phyloP scores from a whole-genome alignment of 2,888 invertebrate species.

The Drosophila siamana region DNA sequence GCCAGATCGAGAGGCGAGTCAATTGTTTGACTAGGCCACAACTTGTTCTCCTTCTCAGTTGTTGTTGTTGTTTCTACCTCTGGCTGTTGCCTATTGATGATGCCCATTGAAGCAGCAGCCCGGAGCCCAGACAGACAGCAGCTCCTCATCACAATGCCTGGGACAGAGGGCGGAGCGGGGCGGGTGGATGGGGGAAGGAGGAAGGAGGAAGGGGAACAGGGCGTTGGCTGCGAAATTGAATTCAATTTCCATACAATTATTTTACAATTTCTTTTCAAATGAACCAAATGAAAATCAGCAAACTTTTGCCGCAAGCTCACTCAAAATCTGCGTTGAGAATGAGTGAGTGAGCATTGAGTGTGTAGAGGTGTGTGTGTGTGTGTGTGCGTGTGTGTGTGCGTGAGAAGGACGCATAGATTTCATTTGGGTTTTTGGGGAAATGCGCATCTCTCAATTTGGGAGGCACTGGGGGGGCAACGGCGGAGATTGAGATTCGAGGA shows the following conservation, averaged over 20 bases:
- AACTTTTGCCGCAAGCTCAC: conserved; percentile 25
- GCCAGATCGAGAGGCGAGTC: conserved; percentile 23
- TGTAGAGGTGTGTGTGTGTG: not conserved
- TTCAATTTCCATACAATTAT: conserved; percentile 78
- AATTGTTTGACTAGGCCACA: conserved; percentile 27
- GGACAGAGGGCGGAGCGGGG: too few relatives aligned
- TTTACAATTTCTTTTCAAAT: conserved; percentile 60
- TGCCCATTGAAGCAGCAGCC: conserved; percentile 18
- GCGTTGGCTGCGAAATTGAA: conserved; percentile 49
- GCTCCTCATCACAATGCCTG: conserved; percentile 5
- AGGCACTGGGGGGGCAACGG: not conserved
- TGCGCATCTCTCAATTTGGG: conserved; percentile 34
- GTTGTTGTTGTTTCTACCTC: not conserved
- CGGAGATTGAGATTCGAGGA: not conserved
- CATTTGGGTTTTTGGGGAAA: conserved; percentile 42
- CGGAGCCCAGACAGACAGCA: conserved; percentile 12
- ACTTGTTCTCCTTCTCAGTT: not conserved
- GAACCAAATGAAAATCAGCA: conserved; percentile 53
- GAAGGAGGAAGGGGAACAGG: not conserved
- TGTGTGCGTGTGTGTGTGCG: too few relatives aligned
- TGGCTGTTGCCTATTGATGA: conserved; percentile 5
- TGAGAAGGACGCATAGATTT: conserved; percentile 28
- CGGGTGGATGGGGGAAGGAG: not conserved
- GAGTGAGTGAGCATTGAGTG: not conserved
- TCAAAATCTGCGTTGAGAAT: not conserved